A percentile compares a stretch with the other conserved stretches of the same genome.
Evolutionary conservation across 1,140 invertebrate species (phyloP).

Genomic region (Theocolax elegans): DNA sequence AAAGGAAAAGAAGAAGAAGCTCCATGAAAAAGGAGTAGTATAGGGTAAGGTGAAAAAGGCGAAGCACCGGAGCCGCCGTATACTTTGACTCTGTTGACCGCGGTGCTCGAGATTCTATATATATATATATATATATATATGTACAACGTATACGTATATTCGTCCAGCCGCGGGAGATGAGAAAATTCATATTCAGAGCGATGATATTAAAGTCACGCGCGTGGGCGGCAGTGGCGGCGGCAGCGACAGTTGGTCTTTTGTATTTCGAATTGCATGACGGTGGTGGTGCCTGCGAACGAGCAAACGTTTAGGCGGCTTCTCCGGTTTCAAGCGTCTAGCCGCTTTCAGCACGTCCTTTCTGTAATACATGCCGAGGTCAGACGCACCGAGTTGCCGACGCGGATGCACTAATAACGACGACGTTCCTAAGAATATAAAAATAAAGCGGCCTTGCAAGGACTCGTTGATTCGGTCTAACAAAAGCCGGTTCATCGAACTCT

Average conservation of each 20-base stretch:
- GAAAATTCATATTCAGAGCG: conserved; percentile 13
- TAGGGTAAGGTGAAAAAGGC: no score
- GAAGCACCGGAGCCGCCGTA: background rate
- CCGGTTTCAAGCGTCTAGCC: conserved; percentile 67
- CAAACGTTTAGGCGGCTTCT: conserved; percentile 58
- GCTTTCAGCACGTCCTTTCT: conserved; percentile 56
- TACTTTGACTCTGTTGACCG: conserved; percentile 3
- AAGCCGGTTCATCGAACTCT: no score
- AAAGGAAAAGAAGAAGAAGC: no score
- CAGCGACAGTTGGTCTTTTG: conserved; percentile 52
- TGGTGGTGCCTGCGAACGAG: conserved; percentile 61
- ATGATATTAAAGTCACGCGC: conserved; percentile 3
- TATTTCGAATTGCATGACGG: conserved; percentile 61
- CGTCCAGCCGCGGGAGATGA: background rate
- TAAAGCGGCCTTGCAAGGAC: background rate
- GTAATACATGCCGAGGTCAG: background rate
- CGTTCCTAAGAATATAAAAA: background rate
- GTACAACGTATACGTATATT: no score
- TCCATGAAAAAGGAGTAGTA: no score
- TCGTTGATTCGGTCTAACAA: background rate
- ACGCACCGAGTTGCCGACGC: background rate
- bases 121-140: no score
- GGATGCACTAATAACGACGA: background rate
- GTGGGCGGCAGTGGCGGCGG: no score
- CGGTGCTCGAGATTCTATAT: background rate